phyloP scores from a whole-genome alignment of 2,888 invertebrate genomes.

The Dexiosoma caninum region DNA sequence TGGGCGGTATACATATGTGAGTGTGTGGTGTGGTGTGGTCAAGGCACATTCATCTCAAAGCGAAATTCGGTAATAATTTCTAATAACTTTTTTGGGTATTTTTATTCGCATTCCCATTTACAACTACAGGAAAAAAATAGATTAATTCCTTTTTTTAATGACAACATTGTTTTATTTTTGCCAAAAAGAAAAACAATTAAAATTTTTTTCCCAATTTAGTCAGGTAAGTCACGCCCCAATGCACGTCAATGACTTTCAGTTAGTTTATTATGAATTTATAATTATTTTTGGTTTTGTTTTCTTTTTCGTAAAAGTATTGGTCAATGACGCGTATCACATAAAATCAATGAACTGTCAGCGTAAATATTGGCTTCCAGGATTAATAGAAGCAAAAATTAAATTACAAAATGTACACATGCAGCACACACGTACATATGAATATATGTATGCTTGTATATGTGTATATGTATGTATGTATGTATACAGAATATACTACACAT shows the following conservation, averaged over 20 bases:
- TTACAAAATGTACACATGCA: neutral
- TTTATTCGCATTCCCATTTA: no score
- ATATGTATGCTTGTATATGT: no score
- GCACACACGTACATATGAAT: no score
- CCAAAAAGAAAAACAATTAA: neutral
- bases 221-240: slow-evolving; percentile 50
- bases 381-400: neutral
- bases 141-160: neutral
- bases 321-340: slow-evolving; percentile 19
- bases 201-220: neutral
- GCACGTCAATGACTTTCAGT: slow-evolving; percentile 43
- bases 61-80: no score
- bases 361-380: slow-evolving; percentile 15
- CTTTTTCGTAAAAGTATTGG: neutral
- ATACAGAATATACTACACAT: no score
- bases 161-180: slow-evolving; percentile 42
- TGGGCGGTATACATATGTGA: no score
- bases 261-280: slow-evolving; percentile 41
- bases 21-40: no score
- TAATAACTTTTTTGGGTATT: no score
- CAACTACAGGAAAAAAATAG: no score
- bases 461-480: no score
- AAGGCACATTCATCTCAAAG: no score
- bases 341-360: slow-evolving; percentile 31
- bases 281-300: no score